Evolutionary conservation across 1,140 invertebrate genomes (phyloP), one percentile per base, ranked within the genome.

Genomic region (Octopus bimaculoides): DNA sequence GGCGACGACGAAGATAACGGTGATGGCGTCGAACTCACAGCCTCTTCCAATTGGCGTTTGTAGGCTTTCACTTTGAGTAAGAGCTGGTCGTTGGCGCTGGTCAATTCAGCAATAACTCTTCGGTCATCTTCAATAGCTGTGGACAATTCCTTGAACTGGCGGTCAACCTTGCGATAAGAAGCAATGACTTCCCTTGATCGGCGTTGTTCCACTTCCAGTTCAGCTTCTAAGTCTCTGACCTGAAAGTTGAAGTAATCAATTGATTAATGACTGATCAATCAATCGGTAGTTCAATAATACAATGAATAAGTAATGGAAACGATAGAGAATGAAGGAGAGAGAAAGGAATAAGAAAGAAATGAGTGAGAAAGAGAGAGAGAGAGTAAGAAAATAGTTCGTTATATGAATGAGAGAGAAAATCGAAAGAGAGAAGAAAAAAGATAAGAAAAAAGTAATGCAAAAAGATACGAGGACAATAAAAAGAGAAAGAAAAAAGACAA

Each of bases 31-130:
- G n/a, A 75, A 89, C 89, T 86, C 83, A 90, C 89, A 41, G 88
- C 87, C 83, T 90, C 89, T 55, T 90, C 89, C 76, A 90, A 82
- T 84, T 90, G 89, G 80, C 89, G 83, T 81, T 88, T 90, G 86
- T 89, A 89, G 69, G 87, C 85, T 80, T 89, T 90, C 82, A 89
- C 84, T 80, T 88, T 87, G 54, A 87, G 81, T 79, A 81, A 86
- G 55, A 89, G 84, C 74, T 87, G 86, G 77, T 89, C 88, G 80
- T 89, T 87, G 56, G 89, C 76, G 76, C 88, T 87, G 20, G 80
- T 77, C 54, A 90, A 82, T 80, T 90, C 89, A 71, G 83, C 84
- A 77, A 88, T 79, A 52, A 86, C 82, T 54, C 89, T 83, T 26
- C 85, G 83, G 79, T 90, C 88, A 69, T 90, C 89, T 52, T 90